Evolutionary conservation across 2,113 vertebrate species (phyloP).

Genomic region (Centropus bengalensis): DNA sequence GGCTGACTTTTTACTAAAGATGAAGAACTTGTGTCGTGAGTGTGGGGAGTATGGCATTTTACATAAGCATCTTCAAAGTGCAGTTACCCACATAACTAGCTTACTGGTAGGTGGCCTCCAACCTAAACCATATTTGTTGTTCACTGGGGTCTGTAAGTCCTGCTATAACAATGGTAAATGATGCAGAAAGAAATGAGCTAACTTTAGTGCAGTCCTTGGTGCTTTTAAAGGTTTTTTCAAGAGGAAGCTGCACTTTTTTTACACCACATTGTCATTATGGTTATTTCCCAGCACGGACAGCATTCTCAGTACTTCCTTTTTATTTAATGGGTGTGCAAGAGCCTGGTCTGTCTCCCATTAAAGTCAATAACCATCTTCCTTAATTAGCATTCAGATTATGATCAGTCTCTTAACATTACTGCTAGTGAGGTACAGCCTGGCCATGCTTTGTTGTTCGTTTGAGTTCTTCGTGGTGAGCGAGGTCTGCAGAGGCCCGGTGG

Average conservation of each 20-base stretch:
- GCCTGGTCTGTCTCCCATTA: not conserved
- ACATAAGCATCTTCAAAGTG: not conserved
- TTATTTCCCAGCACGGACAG: not conserved
- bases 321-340: not conserved
- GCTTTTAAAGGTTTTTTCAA: not conserved
- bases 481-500: not conserved
- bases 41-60: not conserved
- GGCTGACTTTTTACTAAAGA: not conserved
- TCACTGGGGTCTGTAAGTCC: not conserved
- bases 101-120: not conserved
- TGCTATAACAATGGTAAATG: not conserved
- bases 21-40: not conserved
- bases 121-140: not conserved
- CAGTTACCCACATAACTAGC: not conserved
- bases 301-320: not conserved
- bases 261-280: not conserved
- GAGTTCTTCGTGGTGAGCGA: not conserved
- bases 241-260: slow-evolving; percentile 15
- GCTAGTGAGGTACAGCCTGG: not conserved
- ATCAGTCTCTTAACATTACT: slow-evolving; percentile 19
- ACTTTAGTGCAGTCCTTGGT: not conserved
- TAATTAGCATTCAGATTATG: slow-evolving; percentile 6
- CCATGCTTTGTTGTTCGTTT: not conserved
- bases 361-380: slow-evolving; percentile 43
- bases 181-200: not conserved